These are phyloP conservation scores for Thamnaconus septentrionalis DNA, from an alignment of 2,113 vertebrate genomes.

Conservation along the genomic window DNA sequence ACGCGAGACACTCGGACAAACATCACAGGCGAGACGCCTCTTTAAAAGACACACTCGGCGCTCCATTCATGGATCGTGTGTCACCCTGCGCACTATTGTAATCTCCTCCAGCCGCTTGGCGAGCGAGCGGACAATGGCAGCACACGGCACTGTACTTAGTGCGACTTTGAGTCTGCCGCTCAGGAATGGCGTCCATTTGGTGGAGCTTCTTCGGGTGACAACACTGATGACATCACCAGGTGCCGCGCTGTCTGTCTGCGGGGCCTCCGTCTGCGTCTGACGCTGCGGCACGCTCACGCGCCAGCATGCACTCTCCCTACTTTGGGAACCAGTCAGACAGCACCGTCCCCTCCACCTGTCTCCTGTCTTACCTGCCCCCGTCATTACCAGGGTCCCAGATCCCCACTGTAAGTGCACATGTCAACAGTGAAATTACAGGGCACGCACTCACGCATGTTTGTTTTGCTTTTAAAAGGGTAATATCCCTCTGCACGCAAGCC, in stretches of 20 bases:
- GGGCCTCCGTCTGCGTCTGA: too few species aligned
- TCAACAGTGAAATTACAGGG: slow-evolving; percentile 75
- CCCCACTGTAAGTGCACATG: slow-evolving; percentile 74
- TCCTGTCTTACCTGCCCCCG: slow-evolving; percentile 65
- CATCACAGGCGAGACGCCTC: too few species aligned
- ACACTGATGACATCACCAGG: slow-evolving; percentile 65
- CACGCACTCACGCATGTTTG: slow-evolving; percentile 64
- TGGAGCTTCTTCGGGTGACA: slow-evolving; percentile 56
- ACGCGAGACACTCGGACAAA: too few species aligned
- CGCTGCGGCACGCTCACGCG: slow-evolving; percentile 18
- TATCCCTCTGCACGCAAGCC: slow-evolving; percentile 65
- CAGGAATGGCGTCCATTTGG: slow-evolving; percentile 42
- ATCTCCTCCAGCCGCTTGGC: slow-evolving; percentile 12
- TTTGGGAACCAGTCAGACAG: slow-evolving; percentile 59
- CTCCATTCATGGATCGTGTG: too few species aligned
- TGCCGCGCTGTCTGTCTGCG: slow-evolving; percentile 66
- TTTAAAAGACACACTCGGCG: too few species aligned
- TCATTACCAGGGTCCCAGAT: slow-evolving; percentile 69
- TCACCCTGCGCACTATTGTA: background rate
- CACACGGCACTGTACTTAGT: slow-evolving; percentile 4
- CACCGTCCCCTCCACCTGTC: slow-evolving; percentile 70
- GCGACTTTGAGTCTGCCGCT: slow-evolving; percentile 4
- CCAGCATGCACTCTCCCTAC: slow-evolving; percentile 26
- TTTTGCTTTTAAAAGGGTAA: slow-evolving; percentile 71
- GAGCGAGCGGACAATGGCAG: slow-evolving; percentile 16